Conservation (phyloP, 2,797 vertebrate genomes). For the Nyctalus aviator region DNA sequence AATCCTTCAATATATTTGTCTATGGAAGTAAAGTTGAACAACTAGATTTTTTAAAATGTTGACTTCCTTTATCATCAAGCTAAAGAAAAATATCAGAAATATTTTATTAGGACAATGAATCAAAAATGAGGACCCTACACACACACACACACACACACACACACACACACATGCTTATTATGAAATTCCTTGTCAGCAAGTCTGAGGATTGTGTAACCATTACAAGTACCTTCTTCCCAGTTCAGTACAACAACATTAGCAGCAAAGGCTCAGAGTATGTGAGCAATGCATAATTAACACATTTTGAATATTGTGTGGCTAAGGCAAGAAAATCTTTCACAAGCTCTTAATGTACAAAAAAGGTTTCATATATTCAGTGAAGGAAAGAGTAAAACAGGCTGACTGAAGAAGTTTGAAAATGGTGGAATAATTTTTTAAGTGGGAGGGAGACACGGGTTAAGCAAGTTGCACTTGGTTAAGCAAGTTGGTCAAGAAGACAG, state of each 20-base stretch:
- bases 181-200: conserved; percentile 37
- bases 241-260: conserved; percentile 58
- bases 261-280: conserved; percentile 60
- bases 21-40: conserved; percentile 5
- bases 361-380: conserved; percentile 48
- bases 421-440: conserved; percentile 1
- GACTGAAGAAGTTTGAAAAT: conserved; percentile 40
- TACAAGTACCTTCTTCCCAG: conserved; percentile 6
- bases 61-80: not conserved
- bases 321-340: conserved; percentile 51
- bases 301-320: conserved; percentile 47
- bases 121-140: not conserved
- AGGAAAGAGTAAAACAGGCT: conserved; percentile 31
- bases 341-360: conserved; percentile 62
- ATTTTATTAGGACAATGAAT: conserved; percentile 46
- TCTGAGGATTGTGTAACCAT: conserved; percentile 56
- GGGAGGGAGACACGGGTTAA: not conserved
- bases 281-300: conserved; percentile 68
- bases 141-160: no score
- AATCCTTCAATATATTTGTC: conserved; percentile 19
- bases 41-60: not conserved
- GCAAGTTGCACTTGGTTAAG: not conserved
- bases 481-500: not conserved
- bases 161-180: not conserved
- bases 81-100: conserved; percentile 39